Evolutionary conservation across 1,140 invertebrate genomes (phyloP).

Genomic region (Drosophila varians): DNA sequence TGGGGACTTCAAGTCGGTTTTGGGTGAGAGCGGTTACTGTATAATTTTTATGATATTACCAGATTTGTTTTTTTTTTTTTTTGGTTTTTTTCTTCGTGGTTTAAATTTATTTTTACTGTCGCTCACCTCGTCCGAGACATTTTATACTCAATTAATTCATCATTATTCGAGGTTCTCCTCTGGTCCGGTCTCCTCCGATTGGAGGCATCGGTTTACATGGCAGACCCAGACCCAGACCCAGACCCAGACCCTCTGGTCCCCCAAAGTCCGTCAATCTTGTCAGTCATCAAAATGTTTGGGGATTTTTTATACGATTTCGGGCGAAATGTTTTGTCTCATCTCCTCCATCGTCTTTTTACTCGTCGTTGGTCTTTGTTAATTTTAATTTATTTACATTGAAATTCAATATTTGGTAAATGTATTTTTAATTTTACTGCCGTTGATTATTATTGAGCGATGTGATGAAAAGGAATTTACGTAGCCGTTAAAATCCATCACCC

Average conservation of each 20-base stretch:
- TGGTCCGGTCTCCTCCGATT: constrained; percentile 13
- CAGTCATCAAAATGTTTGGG: constrained; percentile 61
- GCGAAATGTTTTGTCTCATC: constrained; percentile 57
- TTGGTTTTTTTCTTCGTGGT: constrained; percentile 24
- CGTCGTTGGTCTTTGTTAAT: constrained; percentile 35
- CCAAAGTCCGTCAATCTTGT: constrained; percentile 26
- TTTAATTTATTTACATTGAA: constrained; percentile 83
- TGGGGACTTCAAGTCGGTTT: constrained; percentile 14
- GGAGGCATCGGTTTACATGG: constrained; percentile 21
- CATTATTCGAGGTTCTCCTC: constrained; percentile 65
- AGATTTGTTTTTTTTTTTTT: background rate
- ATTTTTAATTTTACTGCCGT: constrained; percentile 73
- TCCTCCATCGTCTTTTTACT: background rate
- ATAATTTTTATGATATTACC: constrained; percentile 79
- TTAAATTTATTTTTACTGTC: constrained; percentile 57
- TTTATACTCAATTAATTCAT: constrained; percentile 80
- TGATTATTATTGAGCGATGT: constrained; percentile 57
- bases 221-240: no score
- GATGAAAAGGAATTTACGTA: constrained; percentile 60
- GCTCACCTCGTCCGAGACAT: constrained; percentile 42
- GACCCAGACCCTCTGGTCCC: background rate
- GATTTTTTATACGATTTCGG: constrained; percentile 78
- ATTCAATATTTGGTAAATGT: constrained; percentile 82
- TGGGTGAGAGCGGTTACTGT: constrained; percentile 61
- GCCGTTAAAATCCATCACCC: constrained; percentile 41